phyloP scores from a whole-genome alignment of 2,797 vertebrate species.

The Scleropages formosus region DNA sequence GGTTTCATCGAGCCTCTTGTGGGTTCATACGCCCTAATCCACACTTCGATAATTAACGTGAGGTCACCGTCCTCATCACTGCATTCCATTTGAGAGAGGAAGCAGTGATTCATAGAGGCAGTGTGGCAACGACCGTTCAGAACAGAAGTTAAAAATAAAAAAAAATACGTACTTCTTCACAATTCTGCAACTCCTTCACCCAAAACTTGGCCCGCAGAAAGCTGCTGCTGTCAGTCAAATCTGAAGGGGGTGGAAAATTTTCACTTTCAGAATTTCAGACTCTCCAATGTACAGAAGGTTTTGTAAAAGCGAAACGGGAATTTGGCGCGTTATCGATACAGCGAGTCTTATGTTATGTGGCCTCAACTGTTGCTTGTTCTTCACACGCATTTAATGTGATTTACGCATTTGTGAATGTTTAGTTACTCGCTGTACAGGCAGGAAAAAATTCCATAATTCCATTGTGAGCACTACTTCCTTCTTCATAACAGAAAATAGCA shows the following conservation, averaged over 20 bases:
- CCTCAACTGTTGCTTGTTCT: neutral
- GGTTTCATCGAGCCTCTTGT: neutral
- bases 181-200: slow-evolving; percentile 94
- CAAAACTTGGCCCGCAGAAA: slow-evolving; percentile 92
- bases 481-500: no score
- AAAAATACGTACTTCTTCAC: slow-evolving; percentile 79
- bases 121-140: no score
- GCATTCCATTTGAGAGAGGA: neutral
- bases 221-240: slow-evolving; percentile 91
- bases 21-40: no score
- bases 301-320: neutral
- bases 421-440: no score
- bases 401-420: no score
- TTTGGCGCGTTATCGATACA: neutral
- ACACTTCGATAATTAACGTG: neutral
- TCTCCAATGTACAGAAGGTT: neutral
- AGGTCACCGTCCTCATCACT: neutral
- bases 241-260: slow-evolving; percentile 56
- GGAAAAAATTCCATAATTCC: no score
- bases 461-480: no score
- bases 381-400: neutral
- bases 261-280: no score
- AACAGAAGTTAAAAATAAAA: neutral
- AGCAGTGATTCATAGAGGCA: neutral
- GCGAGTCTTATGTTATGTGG: no score